Evolutionary conservation across 2,113 vertebrate genomes (phyloP), one percentile per base, ranked within the genome.

Genomic region (Nerophis lumbriciformis): DNA sequence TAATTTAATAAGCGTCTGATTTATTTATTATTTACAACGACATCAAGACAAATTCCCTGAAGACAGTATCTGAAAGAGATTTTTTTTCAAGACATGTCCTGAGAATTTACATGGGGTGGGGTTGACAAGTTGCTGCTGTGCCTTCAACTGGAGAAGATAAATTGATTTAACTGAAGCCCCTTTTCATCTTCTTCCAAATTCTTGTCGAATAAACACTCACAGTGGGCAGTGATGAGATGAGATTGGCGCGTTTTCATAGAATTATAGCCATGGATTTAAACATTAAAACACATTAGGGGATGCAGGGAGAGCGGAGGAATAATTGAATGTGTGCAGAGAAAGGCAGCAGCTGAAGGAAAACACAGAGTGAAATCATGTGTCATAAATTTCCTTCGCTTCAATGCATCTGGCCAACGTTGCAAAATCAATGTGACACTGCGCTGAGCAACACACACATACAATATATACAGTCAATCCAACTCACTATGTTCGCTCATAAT

Each of bases 341-440:
- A 36, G 13, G 28, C 7, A 4, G 59, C 48, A 12, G 6, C 14
- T n/a, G 1, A 47, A 38, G 6, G 47, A 16, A 48, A 14, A 53
- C 6, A 57, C 28, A 1, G 56, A 16, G 55, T 42, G 37, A 56
- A 56, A 42, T 19, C 62, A 42, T 45, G 65, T 65, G 67, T 77
- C 73, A 72, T 64, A 75, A 65, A 76, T 71, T 73, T 65, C 75
- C 64, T 45, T 36, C 72, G 70, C 76, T 47, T 69, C 42, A 56
- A 53, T 66, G 71, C 47, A 61, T 19, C 48, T 14, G 47, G 37
- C 59, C 50, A 16, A 48, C n/a, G 71, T 49, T 65, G 54, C 65
- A 78, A 83, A 79, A 81, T 89, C 85, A 79, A 86, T 80, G 73
- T 15, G 55, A 67, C 63, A 69, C 44, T 73, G 19, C 53, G 35